phyloP scores from a whole-genome alignment of 1,140 invertebrate species.

The Drosophila bocqueti region DNA sequence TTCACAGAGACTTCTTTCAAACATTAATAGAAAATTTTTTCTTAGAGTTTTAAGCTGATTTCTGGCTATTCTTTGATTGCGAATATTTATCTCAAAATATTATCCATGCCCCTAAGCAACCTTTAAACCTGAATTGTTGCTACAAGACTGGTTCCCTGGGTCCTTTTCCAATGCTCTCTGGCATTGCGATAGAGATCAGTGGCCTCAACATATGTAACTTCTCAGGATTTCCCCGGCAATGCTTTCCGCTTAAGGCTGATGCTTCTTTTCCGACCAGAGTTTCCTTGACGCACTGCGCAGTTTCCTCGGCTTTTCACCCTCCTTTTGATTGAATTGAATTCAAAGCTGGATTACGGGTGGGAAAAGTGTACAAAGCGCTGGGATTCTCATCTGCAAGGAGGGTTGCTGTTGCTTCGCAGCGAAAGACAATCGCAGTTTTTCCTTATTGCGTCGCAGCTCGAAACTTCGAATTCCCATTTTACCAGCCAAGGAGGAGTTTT shows the following conservation, averaged over 20 bases:
- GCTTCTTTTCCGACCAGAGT: slow-evolving; percentile 3
- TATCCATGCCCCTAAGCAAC: not conserved
- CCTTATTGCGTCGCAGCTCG: slow-evolving; percentile 70
- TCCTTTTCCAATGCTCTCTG: not conserved
- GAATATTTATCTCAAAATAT: not conserved
- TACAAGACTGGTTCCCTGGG: slow-evolving; percentile 2
- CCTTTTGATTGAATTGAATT: slow-evolving; percentile 72
- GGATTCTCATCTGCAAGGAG: slow-evolving; percentile 37
- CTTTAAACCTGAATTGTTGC: not conserved
- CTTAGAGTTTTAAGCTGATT: not conserved
- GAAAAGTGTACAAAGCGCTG: slow-evolving; percentile 39
- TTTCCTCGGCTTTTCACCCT: slow-evolving; percentile 32
- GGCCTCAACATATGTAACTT: slow-evolving; percentile 53
- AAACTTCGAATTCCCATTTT: slow-evolving; percentile 51
- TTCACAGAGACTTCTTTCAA: no score
- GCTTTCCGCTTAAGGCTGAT: slow-evolving; percentile 15
- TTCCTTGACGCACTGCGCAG: slow-evolving; percentile 41
- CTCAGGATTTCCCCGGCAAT: slow-evolving; percentile 43
- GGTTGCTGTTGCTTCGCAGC: slow-evolving; percentile 65
- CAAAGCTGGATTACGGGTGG: slow-evolving; percentile 55
- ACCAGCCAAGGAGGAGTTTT: slow-evolving; percentile 21
- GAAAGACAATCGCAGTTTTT: slow-evolving; percentile 73
- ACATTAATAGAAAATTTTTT: not conserved
- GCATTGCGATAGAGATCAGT: slow-evolving; percentile 31
- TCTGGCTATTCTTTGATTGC: no score